Evolutionary conservation across 2,888 invertebrate species (phyloP).

Genomic region (Sinohyriopsis cumingii): DNA sequence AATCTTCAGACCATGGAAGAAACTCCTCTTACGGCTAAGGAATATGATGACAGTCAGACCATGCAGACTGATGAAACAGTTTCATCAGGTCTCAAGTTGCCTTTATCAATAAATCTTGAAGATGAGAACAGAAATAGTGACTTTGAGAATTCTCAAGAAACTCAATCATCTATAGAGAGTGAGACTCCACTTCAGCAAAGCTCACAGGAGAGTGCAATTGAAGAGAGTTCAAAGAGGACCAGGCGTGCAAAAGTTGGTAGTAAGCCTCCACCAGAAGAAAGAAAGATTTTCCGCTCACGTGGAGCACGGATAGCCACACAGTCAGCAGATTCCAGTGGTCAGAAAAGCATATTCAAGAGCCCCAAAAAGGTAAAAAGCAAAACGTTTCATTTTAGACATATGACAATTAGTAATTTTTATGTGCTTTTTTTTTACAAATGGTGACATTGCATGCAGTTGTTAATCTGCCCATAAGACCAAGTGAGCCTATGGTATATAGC

Average conservation of each 20-base stretch:
- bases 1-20: not conserved
- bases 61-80: not conserved
- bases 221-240: slow-evolving; percentile 4
- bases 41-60: not conserved
- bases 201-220: not conserved
- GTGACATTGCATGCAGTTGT: too few species aligned
- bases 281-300: slow-evolving; percentile 60
- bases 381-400: not conserved
- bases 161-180: slow-evolving; percentile 1
- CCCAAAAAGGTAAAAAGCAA: slow-evolving; percentile 51
- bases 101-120: too few species aligned
- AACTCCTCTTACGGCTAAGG: slow-evolving; percentile 8
- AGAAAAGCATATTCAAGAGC: slow-evolving; percentile 50
- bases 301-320: slow-evolving; percentile 31
- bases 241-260: slow-evolving; percentile 1
- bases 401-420: not conserved
- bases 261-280: slow-evolving; percentile 42
- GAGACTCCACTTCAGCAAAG: slow-evolving; percentile 6
- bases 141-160: slow-evolving; percentile 2
- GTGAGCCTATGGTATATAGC: too few species aligned
- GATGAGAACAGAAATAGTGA: not conserved
- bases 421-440: not conserved
- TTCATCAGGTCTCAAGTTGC: slow-evolving; percentile 2
- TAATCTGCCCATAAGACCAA: too few species aligned
- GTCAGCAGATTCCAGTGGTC: slow-evolving; percentile 17